Base-by-base conservation (phyloP, 2,113 vertebrate species). In the Callipepla squamata region DNA sequence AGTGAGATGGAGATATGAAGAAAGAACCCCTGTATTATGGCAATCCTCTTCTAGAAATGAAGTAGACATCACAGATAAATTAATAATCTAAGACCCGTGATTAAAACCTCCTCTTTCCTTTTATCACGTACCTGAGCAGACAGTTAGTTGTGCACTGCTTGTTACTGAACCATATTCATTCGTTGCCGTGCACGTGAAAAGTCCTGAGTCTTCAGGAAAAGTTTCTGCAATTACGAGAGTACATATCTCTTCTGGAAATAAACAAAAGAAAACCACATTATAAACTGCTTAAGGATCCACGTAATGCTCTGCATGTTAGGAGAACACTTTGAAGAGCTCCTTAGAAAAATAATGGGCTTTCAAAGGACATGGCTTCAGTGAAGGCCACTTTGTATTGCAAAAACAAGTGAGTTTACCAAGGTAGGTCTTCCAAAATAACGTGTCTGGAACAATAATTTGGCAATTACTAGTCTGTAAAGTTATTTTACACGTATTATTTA, bases 171-270 rank as follows among this genome's bases (percentile, higher is more conserved):
- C 99, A 2, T 98, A 97, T 6, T 98, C 96, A 83, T 99, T 99
- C 80, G 97, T 98, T 26, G 98, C 99, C 2, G 95, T 98, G 96
- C 99, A 99, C 13, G 97, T 98, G 94, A 99, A 99, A 84, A 97
- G 95, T 47, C 99, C 99, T 11, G 99, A 98, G 25, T 99, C 99
- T 97, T 99, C 99, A 45, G 99, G 99, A 91, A 99, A 99, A 17
- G 98, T 98, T 97, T 99, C 99, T 1, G 99, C 98, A 18, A 99
- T 99, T 85, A 99, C 99, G 36, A 99, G 97, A 15, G 99, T 99
- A 91, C 99, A 99, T 95, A 99, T 99, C 98, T 99, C 99, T 96
- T 99, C 99, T 99, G 85, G 44, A 97, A 97, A 91, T 23, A 94
- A 92, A 93, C 2, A 95, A 67, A 48, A 89, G 91, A 9, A 90